Evolutionary conservation across 2,113 vertebrate species (phyloP), one percentile per base, ranked within the genome.

Genomic region (Marmota flaviventris): DNA sequence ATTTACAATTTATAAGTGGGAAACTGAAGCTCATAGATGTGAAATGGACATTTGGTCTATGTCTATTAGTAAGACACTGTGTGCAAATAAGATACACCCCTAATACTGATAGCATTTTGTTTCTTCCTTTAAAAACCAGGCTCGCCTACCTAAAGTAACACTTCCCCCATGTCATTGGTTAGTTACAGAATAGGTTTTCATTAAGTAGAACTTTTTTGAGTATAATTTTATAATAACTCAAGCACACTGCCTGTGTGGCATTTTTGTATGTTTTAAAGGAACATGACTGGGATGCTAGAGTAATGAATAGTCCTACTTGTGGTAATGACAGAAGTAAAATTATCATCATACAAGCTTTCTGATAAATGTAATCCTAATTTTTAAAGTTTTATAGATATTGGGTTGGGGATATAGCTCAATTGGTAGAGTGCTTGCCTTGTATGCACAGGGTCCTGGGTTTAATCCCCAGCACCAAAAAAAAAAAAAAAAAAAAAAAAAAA

Each of bases 51-150:
- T 14, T 53, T 42, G 51, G 34, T 27, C 39, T 51, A 58, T 85
- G 22, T 69, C 39, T 90, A 61, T 94, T 24, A 89, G 29, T 20
- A 93, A 96, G 45, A 77, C 10, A 73, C n/a, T 86, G 18, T 16
- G 78, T 56, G 16, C 17, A 58, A 67, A 61, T 45, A 69, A 45
- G 22, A 90, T 39, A 18, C 11, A 56, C 3, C 51, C n/a, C 34
- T 56, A 56, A 73, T 14, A 18, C n/a, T 72, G 83, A 69, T 0
- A 73, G 18, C 29, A 91, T 81, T 84, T 95, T 85, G 4, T 78
- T 75, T 56, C 45, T 91, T 69, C 25, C 24, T 67, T 48, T 45
- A 94, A 85, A 82, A 78, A 53, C 17, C 75, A 79, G 63, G 75
- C 18, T 86, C 5, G 37, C 2, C 5, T 22, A 85, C 77, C 70